A percentile compares a stretch with the other conserved stretches of the same genome.
Conservation (phyloP, 2,888 invertebrate species). For the Apamea crenata region DNA sequence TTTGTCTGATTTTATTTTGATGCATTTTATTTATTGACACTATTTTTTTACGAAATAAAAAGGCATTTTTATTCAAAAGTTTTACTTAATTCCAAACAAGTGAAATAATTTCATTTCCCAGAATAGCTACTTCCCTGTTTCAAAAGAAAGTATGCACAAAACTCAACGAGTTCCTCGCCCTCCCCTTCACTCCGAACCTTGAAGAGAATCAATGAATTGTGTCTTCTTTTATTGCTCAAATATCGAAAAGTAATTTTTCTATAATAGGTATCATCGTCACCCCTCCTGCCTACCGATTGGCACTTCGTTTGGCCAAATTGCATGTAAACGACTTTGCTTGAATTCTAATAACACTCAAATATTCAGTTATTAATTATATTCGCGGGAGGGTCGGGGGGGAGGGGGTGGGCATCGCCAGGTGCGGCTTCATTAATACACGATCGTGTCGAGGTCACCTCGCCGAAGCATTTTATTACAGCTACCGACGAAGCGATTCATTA, state of each 20-base stretch:
- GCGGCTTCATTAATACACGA: slow-evolving; percentile 17
- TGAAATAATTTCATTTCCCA: not conserved
- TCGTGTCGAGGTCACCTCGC: slow-evolving; percentile 24
- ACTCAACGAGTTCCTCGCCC: not conserved
- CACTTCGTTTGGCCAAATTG: slow-evolving; percentile 20
- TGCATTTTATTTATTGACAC: not conserved
- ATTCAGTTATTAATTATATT: slow-evolving; percentile 35
- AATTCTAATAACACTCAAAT: slow-evolving; percentile 49
- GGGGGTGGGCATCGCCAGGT: not conserved
- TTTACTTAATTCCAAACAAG: not conserved
- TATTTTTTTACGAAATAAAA: not conserved
- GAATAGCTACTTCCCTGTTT: not conserved
- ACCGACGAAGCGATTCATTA: slow-evolving; percentile 22
- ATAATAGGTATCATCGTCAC: slow-evolving; percentile 7
- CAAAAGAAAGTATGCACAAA: not conserved
- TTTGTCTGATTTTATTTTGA: not conserved
- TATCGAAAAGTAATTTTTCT: slow-evolving; percentile 37
- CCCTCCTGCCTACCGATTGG: slow-evolving; percentile 11
- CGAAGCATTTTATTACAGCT: slow-evolving; percentile 19
- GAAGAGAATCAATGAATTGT: not conserved
- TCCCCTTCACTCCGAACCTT: not conserved
- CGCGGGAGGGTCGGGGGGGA: not conserved
- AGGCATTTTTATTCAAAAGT: not conserved
- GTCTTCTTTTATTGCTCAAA: slow-evolving; percentile 18
- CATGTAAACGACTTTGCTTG: slow-evolving; percentile 20